These are phyloP conservation scores for Musca vetustissima DNA, from an alignment of 1,140 invertebrate species.

Conservation along the genomic window DNA sequence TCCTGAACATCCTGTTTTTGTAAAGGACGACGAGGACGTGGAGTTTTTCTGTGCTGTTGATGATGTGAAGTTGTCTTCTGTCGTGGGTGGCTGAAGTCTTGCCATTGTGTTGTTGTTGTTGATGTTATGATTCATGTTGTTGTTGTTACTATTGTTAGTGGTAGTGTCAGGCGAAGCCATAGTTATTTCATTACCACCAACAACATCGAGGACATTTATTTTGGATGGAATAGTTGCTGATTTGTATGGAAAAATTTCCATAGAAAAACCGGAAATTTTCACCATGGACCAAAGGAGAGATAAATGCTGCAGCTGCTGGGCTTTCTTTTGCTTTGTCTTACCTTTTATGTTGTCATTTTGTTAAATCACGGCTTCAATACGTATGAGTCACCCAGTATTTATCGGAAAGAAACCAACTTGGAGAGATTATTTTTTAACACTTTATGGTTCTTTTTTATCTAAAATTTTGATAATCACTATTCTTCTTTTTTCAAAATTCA, in stretches of 20 bases:
- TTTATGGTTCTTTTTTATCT: neutral
- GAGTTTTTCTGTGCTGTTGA: neutral
- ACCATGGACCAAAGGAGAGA: neutral
- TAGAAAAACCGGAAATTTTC: neutral
- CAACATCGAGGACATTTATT: slow-evolving; percentile 26
- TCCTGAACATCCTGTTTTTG: neutral
- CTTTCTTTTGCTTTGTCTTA: slow-evolving; percentile 20
- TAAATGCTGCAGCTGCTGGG: neutral
- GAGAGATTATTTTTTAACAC: neutral
- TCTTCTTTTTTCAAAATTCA: neutral
- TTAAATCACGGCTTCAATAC: slow-evolving; percentile 27
- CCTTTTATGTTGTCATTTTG: neutral
- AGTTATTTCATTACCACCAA: slow-evolving; percentile 9
- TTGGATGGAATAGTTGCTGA: neutral
- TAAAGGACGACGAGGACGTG: neutral
- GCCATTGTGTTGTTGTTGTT: neutral
- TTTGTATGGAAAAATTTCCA: neutral
- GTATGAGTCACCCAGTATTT: slow-evolving; percentile 34
- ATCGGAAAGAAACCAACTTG: neutral
- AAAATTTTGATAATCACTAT: neutral
- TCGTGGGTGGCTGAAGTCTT: neutral
- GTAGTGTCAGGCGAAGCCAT: slow-evolving; percentile 5
- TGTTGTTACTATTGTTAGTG: neutral
- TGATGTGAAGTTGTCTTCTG: too few species aligned
- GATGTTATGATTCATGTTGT: neutral